Evolutionary conservation across 2,113 vertebrate genomes (phyloP), one percentile per base, ranked within the genome.

Genomic region (Pleuronectes platessa): DNA sequence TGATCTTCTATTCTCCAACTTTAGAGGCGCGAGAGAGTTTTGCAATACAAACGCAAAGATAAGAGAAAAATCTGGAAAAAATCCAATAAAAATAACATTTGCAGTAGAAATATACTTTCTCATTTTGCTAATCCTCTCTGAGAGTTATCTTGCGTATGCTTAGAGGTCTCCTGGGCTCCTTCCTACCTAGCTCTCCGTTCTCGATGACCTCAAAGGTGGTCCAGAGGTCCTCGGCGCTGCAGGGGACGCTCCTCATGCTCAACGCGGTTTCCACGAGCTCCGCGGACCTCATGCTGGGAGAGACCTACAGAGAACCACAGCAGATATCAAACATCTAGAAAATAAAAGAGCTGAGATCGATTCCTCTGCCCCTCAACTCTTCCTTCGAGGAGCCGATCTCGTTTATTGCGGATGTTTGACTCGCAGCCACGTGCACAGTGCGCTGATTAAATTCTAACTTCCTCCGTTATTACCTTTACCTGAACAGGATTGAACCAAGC

Each of bases 161-260:
- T 3, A 12, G 31, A 35, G 31, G 31, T 35, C 31, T 8, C 8
- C 31, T 8, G 31, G 31, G 31, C 6, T 35, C 37, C 45, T 20
- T 12, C 94, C 66, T 94, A 99, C 98, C 97, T 35, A 99, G 85
- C 78, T 99, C 97, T 93, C 96, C 98, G 67, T 97, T 97, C 91
- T 98, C 97, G 71, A 99, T 96, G 54, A 97, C 97, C 94, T 99
- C 97, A 93, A 97, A 99, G 24, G 93, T 93, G 74, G 95, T 93
- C 98, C 98, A 99, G 49, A 92, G 66, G 82, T 96, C 96, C 3
- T 93, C 93, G 37, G 92, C 90, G 1, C 71, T 63, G 20, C 93
- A 84, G 76, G 88, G 55, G 56, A 96, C 84, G 54, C 95, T 97
- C 93, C 92, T 97, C 93, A 96, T 95, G 67, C 91, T 95, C 87